These are phyloP conservation scores for Eurytemora carolleeae DNA, from an alignment of 1,140 invertebrate species.

Conservation along the genomic window DNA sequence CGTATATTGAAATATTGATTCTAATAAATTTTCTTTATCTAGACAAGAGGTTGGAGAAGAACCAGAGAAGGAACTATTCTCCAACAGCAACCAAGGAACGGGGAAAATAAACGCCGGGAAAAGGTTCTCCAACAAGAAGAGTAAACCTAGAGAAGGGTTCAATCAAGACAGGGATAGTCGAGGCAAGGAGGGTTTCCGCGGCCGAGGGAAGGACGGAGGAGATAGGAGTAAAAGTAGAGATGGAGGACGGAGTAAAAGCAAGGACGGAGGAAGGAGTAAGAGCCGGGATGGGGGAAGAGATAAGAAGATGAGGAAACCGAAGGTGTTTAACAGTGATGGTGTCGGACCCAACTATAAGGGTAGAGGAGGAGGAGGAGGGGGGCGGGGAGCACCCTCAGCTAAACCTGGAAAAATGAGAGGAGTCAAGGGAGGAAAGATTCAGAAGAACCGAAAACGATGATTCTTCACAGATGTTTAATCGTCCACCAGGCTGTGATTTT, in stretches of 20 bases:
- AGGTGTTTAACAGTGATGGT: conserved; percentile 9
- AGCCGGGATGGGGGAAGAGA: not conserved
- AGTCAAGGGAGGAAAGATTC: not conserved
- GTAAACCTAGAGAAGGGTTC: not conserved
- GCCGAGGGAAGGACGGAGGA: not conserved
- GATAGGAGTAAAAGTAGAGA: not conserved
- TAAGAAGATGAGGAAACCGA: not conserved
- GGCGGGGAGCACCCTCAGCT: no score
- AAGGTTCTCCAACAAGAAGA: not conserved
- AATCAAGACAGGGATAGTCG: not conserved
- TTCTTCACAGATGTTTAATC: no score
- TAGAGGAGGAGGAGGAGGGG: not conserved
- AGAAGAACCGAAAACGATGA: no score
- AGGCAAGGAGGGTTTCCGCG: not conserved
- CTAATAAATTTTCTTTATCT: no score
- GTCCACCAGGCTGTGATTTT: no score
- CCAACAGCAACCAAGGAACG: not conserved
- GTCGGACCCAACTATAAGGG: conserved; percentile 10
- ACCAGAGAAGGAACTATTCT: conserved; percentile 45
- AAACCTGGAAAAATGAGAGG: no score
- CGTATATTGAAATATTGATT: no score
- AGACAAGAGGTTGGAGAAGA: conserved; percentile 63
- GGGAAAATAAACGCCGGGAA: not conserved
- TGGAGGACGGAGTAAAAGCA: not conserved
- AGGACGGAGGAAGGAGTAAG: not conserved